A percentile compares a stretch with the other conserved stretches of the same genome.
Conservation (phyloP, 2,888 invertebrate genomes). For the Sphaerophoria taeniata region DNA sequence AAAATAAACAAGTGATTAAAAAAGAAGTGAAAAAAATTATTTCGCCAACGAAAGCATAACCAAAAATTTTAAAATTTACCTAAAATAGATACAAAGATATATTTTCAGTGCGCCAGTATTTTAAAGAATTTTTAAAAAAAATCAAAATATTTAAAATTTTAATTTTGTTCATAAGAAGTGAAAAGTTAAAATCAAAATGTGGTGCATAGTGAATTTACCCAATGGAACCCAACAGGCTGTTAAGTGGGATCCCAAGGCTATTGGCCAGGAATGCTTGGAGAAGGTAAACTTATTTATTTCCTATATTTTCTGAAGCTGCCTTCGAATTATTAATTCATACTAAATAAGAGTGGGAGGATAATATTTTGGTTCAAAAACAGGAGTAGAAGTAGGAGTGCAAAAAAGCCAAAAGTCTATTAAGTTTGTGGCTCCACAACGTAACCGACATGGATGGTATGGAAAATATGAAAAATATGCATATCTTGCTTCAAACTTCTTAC, state of each 20-base stretch:
- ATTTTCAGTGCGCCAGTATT: no score
- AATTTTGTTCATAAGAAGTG: constrained; percentile 9
- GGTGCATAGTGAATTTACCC: constrained; percentile 94
- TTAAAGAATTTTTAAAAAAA: constrained; percentile 16
- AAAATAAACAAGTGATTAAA: constrained; percentile 23
- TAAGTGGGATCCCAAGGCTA: constrained; percentile 92
- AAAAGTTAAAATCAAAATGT: constrained; percentile 84
- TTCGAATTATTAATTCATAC: no score
- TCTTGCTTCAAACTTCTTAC: neutral
- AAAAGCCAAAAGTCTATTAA: no score
- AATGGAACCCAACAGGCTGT: constrained; percentile 86
- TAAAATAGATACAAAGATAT: constrained; percentile 7
- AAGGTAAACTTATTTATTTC: no score
- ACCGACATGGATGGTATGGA: constrained; percentile 85
- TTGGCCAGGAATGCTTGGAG: no score
- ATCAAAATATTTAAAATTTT: constrained; percentile 15
- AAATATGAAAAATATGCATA: constrained; percentile 26
- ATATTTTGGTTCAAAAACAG: no score
- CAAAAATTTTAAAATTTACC: constrained; percentile 10
- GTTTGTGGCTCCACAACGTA: no score
- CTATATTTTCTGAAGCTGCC: no score
- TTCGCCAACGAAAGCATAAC: neutral
- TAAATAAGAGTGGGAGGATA: no score
- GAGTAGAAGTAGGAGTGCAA: no score
- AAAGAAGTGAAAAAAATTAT: constrained; percentile 3